These are phyloP conservation scores for Drosophila miranda DNA, from an alignment of 1,140 invertebrate genomes.

Conservation along the genomic window DNA sequence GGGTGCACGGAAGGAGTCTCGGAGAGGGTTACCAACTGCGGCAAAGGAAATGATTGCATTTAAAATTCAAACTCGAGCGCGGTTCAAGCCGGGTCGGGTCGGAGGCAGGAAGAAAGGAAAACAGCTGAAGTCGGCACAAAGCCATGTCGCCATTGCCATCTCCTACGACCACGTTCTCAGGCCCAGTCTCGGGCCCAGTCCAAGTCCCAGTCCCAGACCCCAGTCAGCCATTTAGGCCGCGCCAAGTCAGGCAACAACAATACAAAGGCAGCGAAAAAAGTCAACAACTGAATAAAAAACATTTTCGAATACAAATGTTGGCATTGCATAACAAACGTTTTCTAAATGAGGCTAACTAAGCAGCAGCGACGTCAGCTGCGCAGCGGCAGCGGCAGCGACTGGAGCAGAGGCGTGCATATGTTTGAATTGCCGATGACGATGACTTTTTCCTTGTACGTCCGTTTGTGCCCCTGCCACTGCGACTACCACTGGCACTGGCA, in stretches of 20 bases:
- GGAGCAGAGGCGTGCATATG: constrained; percentile 70
- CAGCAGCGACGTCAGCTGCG: constrained; percentile 29
- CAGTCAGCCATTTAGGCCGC: constrained; percentile 72
- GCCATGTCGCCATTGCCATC: constrained; percentile 59
- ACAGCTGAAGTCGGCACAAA: constrained; percentile 75
- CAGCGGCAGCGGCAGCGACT: constrained; percentile 15
- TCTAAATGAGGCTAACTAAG: constrained; percentile 82
- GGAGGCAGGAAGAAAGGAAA: constrained; percentile 34
- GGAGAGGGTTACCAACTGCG: constrained; percentile 51
- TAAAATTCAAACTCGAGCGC: constrained; percentile 78
- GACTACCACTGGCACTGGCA: background rate
- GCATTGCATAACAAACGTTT: constrained; percentile 82
- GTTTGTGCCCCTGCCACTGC: constrained; percentile 1
- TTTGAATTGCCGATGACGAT: constrained; percentile 81
- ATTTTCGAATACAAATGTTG: constrained; percentile 82
- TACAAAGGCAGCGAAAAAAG: constrained; percentile 60
- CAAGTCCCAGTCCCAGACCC: constrained; percentile 21
- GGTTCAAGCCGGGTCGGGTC: constrained; percentile 5
- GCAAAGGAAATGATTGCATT: constrained; percentile 82
- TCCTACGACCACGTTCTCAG: constrained; percentile 51
- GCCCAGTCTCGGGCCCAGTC: constrained; percentile 12
- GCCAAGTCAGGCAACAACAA: constrained; percentile 53
- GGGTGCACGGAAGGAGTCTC: constrained; percentile 2
- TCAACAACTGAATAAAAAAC: constrained; percentile 81
- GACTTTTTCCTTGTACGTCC: constrained; percentile 71